These are phyloP conservation scores for Bovichtus diacanthus DNA, from an alignment of 2,797 vertebrate genomes.

Conservation along the genomic window DNA sequence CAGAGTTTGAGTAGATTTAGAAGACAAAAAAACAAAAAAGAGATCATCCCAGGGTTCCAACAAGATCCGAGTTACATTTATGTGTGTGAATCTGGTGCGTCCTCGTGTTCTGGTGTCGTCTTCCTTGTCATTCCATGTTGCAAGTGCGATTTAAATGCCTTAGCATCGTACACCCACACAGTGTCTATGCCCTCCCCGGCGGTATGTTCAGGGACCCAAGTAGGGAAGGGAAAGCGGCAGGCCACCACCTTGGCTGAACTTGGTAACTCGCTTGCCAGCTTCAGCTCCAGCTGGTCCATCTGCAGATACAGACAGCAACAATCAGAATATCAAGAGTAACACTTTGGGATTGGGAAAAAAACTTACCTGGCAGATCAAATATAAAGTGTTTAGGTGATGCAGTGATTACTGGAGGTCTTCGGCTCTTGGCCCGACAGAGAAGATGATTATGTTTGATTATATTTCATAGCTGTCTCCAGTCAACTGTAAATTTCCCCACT, in stretches of 20 bases:
- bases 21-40: not conserved
- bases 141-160: constrained; percentile 71
- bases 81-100: constrained; percentile 4
- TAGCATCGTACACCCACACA: constrained; percentile 92
- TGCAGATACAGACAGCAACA: constrained; percentile 67
- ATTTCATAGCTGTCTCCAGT: not conserved
- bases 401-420: not conserved
- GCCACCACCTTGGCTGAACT: constrained; percentile 90
- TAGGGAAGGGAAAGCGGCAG: constrained; percentile 96
- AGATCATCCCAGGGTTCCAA: not conserved
- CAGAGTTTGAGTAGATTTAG: not conserved
- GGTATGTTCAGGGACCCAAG: constrained; percentile 88
- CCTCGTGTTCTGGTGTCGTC: constrained; percentile 4
- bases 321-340: not conserved
- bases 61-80: not conserved
- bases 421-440: not conserved
- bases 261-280: constrained; percentile 89
- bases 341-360: not conserved
- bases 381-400: not conserved
- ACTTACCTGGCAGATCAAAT: not conserved
- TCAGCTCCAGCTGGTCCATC: constrained; percentile 93
- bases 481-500: too few species aligned
- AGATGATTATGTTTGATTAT: not conserved
- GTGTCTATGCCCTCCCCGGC: constrained; percentile 92
- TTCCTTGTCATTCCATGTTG: constrained; percentile 12